Evolutionary conservation across 2,888 invertebrate genomes (phyloP).

Genomic region (Drosophila yooni): DNA sequence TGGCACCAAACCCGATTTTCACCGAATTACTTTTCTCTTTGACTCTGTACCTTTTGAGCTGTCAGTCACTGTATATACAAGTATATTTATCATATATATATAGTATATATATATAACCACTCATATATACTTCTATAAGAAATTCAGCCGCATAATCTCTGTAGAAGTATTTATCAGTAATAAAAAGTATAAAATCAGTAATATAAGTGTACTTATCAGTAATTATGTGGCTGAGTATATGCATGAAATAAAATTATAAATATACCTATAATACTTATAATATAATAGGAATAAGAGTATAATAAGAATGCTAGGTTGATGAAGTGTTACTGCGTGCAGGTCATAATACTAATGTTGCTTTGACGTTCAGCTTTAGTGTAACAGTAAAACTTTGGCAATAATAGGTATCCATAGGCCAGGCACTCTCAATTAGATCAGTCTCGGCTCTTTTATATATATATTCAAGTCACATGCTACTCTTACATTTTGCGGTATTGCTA

Average conservation of each 20-base stretch:
- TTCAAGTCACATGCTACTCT: slow-evolving; percentile 34
- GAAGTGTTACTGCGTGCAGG: too few relatives aligned
- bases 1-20: too few relatives aligned
- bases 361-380: background rate
- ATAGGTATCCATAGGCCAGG: background rate
- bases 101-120: background rate
- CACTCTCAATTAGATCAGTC: background rate
- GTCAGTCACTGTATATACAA: background rate
- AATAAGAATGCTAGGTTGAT: background rate
- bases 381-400: background rate
- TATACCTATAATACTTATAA: too few relatives aligned
- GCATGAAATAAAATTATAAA: too few relatives aligned
- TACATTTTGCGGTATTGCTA: slow-evolving; percentile 18
- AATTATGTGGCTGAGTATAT: background rate
- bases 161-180: too few relatives aligned
- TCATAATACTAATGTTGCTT: background rate
- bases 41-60: too few relatives aligned
- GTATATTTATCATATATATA: background rate
- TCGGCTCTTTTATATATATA: slow-evolving; percentile 19
- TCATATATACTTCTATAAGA: background rate
- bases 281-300: background rate
- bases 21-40: too few relatives aligned
- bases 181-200: too few relatives aligned
- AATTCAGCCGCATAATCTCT: background rate
- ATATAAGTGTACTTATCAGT: too few relatives aligned